phyloP scores from a whole-genome alignment of 2,113 vertebrate species.

The Uropsilus gracilis region DNA sequence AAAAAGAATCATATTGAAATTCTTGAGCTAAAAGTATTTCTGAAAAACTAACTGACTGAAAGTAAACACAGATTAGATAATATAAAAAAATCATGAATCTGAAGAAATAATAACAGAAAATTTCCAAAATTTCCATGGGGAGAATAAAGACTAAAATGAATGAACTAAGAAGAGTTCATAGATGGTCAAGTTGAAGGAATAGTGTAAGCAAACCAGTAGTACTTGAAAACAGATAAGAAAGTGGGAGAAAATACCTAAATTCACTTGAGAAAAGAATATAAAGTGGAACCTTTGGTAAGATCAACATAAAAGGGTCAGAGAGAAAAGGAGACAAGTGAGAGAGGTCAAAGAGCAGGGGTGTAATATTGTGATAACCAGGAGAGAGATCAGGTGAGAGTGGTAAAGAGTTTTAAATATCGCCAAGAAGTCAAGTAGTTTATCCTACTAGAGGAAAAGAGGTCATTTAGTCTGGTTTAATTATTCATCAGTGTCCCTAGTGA shows the following conservation, averaged over 20 bases:
- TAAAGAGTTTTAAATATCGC: conserved; percentile 12
- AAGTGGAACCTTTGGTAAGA: neutral
- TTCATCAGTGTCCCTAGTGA: conserved; percentile 15
- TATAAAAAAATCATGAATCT: neutral
- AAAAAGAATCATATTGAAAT: neutral
- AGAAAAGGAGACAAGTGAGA: neutral
- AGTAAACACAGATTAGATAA: neutral
- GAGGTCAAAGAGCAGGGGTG: neutral
- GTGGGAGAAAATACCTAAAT: neutral
- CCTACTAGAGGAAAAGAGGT: neutral
- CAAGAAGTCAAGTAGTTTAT: neutral
- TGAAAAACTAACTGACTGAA: neutral
- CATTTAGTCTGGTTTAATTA: conserved; percentile 12
- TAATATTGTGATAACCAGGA: neutral
- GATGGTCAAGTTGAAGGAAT: neutral
- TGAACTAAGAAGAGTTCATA: too few species aligned
- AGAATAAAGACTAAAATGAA: conserved; percentile 4
- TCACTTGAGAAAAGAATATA: conserved; percentile 8
- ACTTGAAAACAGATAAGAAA: neutral
- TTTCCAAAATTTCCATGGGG: too few species aligned
- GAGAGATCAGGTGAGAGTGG: neutral
- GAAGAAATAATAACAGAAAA: neutral
- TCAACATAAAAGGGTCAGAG: neutral
- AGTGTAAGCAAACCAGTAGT: neutral
- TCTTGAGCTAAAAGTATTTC: neutral